Percentiles rank a stretch among this genome's conserved stretches.
phyloP scores from a whole-genome alignment of 2,888 invertebrate species.

The Sminthurinus aureus region DNA sequence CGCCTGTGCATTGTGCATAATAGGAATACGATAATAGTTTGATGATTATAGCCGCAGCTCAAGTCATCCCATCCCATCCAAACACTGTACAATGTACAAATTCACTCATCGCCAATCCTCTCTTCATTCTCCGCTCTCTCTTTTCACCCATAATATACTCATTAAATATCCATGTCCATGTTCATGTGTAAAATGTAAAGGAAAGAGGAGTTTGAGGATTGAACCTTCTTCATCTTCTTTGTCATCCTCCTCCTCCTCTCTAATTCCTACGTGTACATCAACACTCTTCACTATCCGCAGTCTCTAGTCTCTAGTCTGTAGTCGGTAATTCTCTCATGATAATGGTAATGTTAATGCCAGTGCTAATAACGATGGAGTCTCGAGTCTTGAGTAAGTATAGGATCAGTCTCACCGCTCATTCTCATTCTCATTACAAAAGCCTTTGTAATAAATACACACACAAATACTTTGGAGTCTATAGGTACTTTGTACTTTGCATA shows the following conservation, averaged over 20 bases:
- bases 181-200: not conserved
- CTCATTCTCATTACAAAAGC: no score
- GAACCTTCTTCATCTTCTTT: no score
- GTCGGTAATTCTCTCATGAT: no score
- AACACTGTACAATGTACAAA: not conserved
- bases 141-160: constrained; percentile 10
- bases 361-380: no score
- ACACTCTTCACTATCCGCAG: not conserved
- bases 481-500: no score
- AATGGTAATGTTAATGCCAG: no score
- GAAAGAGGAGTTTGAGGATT: not conserved
- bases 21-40: not conserved
- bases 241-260: no score
- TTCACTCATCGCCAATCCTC: constrained; percentile 4
- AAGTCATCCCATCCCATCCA: not conserved
- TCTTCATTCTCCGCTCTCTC: not conserved
- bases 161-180: not conserved
- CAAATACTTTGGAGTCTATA: no score
- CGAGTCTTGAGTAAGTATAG: no score
- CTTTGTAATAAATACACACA: no score
- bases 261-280: not conserved
- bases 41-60: constrained; percentile 3
- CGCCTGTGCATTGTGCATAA: constrained; percentile 7
- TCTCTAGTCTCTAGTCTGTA: no score
- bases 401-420: no score